Evolutionary conservation across 2,113 vertebrate species (phyloP).

Genomic region (Ictalurus furcatus): DNA sequence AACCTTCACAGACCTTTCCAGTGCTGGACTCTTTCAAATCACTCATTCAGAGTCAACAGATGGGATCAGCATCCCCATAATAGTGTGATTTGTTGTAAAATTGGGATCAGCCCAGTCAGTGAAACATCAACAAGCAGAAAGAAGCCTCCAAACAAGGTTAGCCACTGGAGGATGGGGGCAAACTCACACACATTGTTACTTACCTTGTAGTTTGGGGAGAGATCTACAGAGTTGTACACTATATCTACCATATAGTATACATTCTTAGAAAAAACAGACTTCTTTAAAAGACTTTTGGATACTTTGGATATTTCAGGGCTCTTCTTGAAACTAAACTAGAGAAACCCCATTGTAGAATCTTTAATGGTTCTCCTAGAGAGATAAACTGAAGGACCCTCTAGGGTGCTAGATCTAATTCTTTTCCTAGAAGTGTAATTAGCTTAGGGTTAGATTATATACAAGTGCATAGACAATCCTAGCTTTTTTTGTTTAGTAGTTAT

Average conservation of each 20-base stretch:
- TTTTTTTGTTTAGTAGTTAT: not conserved
- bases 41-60: not conserved
- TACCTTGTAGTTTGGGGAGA: not conserved
- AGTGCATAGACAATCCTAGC: conserved; percentile 39
- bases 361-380: not conserved
- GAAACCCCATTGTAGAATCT: not conserved
- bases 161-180: not conserved
- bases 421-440: not conserved
- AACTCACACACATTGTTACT: not conserved
- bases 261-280: not conserved
- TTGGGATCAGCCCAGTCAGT: not conserved
- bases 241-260: not conserved
- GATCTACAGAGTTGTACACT: not conserved
- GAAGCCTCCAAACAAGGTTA: not conserved
- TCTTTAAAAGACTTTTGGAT: not conserved
- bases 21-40: not conserved
- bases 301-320: not conserved
- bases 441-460: conserved; percentile 5
- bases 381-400: not conserved
- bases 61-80: not conserved
- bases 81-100: not conserved
- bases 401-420: not conserved
- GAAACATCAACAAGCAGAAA: not conserved
- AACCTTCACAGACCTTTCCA: not conserved
- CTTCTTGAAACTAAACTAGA: no score